Evolutionary conservation across 2,888 invertebrate species (phyloP).

Genomic region (Apodemia zela): DNA sequence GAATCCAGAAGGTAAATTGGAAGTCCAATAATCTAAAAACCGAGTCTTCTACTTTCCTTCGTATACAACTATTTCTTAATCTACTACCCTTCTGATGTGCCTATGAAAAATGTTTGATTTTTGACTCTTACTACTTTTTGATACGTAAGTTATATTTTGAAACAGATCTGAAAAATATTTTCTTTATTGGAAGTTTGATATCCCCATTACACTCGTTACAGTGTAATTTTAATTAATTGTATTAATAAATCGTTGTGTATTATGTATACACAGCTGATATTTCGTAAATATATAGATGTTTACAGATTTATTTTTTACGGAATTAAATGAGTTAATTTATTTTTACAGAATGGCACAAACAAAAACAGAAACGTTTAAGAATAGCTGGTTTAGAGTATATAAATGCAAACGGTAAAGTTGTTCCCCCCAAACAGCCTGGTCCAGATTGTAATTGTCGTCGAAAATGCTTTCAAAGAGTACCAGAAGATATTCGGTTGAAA

Average conservation of each 20-base stretch:
- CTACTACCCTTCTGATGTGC: conserved; percentile 22
- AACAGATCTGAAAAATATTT: conserved; percentile 18
- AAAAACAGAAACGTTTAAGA: conserved; percentile 77
- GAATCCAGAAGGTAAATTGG: conserved; percentile 71
- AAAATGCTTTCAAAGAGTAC: conserved; percentile 74
- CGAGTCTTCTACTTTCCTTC: not conserved
- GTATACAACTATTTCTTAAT: conserved; percentile 19
- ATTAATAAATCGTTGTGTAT: not conserved
- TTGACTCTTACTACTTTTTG: conserved; percentile 75
- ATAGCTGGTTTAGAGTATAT: conserved; percentile 78
- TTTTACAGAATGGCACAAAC: conserved; percentile 80
- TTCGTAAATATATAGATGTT: not conserved
- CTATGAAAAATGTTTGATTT: conserved; percentile 34
- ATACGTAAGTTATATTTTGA: conserved; percentile 41
- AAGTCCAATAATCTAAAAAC: conserved; percentile 26
- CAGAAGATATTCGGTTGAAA: conserved; percentile 69
- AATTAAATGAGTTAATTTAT: not conserved
- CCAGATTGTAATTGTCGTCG: conserved; percentile 77
- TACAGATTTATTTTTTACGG: not conserved
- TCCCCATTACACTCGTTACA: not conserved
- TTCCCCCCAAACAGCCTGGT: conserved; percentile 76
- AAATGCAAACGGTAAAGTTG: conserved; percentile 79
- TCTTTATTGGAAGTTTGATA: not conserved
- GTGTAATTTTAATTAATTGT: not conserved
- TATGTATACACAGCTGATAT: not conserved